These are phyloP conservation scores for Sylvicola cinctus DNA, from an alignment of 2,888 invertebrate species.

Conservation along the genomic window DNA sequence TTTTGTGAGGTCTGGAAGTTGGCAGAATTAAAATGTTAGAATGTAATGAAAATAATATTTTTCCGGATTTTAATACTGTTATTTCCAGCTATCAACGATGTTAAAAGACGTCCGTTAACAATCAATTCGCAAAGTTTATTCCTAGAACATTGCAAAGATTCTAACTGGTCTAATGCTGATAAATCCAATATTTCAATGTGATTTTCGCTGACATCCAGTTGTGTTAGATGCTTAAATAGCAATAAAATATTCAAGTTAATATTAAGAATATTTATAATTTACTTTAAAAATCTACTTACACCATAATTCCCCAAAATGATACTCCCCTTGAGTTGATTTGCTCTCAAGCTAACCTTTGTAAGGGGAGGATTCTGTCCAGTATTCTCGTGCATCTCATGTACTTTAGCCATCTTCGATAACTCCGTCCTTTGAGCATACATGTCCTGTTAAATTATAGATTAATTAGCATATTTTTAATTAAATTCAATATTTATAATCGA, in stretches of 20 bases:
- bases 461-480: background rate
- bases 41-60: constrained; percentile 1
- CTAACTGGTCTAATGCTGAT: constrained; percentile 54
- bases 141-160: constrained; percentile 55
- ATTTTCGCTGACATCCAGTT: constrained; percentile 68
- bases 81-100: constrained; percentile 58
- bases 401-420: constrained; percentile 4
- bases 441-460: background rate
- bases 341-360: constrained; percentile 52
- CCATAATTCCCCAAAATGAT: constrained; percentile 72
- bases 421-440: background rate
- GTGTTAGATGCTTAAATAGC: constrained; percentile 45
- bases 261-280: constrained; percentile 1
- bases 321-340: constrained; percentile 61
- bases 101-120: constrained; percentile 53
- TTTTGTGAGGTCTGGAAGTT: constrained; percentile 45
- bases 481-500: background rate
- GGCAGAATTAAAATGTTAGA: constrained; percentile 4
- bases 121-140: constrained; percentile 56
- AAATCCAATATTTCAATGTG: constrained; percentile 63
- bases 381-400: constrained; percentile 1
- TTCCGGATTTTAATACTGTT: constrained; percentile 35
- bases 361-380: constrained; percentile 26
- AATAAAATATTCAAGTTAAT: constrained; percentile 1
- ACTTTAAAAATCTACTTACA: constrained; percentile 28